Evolutionary conservation across 1,140 invertebrate genomes (phyloP).

Genomic region (Drosophila orena): DNA sequence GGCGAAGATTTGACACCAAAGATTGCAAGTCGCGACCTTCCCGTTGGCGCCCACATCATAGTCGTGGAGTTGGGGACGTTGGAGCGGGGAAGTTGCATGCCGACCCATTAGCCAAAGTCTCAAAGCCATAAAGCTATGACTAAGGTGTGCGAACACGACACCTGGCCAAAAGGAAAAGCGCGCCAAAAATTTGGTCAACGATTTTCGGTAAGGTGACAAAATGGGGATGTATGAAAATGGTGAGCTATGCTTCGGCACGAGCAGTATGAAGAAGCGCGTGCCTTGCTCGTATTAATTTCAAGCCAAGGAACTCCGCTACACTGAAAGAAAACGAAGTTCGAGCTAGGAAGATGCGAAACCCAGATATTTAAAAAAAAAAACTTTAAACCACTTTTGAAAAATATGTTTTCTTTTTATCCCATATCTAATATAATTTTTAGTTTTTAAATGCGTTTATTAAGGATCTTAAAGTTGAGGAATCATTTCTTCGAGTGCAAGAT

Average conservation of each 20-base stretch:
- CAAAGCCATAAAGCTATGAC: constrained; percentile 18
- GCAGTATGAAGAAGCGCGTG: constrained; percentile 54
- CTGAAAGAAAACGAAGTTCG: constrained; percentile 3
- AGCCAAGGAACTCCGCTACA: constrained; percentile 24
- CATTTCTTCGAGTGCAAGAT: background rate
- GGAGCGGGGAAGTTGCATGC: background rate
- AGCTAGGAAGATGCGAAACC: too few relatives aligned
- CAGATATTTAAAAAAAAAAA: too few relatives aligned
- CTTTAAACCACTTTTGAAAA: too few relatives aligned
- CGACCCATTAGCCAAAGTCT: constrained; percentile 40
- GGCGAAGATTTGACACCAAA: constrained; percentile 55
- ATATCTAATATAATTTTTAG: too few relatives aligned
- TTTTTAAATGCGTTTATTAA: too few relatives aligned
- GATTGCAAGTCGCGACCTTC: constrained; percentile 55
- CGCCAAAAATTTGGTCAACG: constrained; percentile 54
- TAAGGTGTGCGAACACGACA: constrained; percentile 27
- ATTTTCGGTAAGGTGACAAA: constrained; percentile 44
- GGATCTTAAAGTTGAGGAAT: background rate
- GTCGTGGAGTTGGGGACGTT: background rate
- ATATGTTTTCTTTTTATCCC: too few relatives aligned
- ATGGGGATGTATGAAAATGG: constrained; percentile 17
- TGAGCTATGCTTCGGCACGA: constrained; percentile 42
- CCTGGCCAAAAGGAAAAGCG: constrained; percentile 34
- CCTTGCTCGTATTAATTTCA: constrained; percentile 59
- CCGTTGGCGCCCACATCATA: constrained; percentile 42